Base-by-base conservation (phyloP, 2,888 invertebrate species). In the Sturmia bella region DNA sequence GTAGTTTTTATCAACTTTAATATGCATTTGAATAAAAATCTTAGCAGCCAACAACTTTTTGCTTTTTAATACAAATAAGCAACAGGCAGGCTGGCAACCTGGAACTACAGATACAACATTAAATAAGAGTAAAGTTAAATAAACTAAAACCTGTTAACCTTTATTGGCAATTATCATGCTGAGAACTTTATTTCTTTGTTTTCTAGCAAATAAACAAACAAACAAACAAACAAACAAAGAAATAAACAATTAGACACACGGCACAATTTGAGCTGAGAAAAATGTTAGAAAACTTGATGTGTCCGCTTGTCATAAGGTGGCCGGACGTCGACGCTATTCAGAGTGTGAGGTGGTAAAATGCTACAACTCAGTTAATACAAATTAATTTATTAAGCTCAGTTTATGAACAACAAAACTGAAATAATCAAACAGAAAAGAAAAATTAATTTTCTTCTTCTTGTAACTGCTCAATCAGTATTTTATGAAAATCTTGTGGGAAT, bases 61-160 rank as follows among this genome's bases (percentile, higher is more conserved):
- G 15, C 9, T 72, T 32, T 63, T 64, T 32, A 19, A 56, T 21
- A 68, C 11, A 13, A 19, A 19, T 21, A 27, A 50, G 43, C 41
- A 41, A 59, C 19, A 59, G 57, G 32, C 32, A 32, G 32, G 3
- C 32, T 4, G 32, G 32, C 32, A 50, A 57, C 12, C 15, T 48
- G 15, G 1, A 64, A 12, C 4, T 72, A 79, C 32, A 56, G 45
- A 32, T 24, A 80, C 59, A 54, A 56, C 52, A 41, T 37, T 52
- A 43, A 73, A 43, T 54, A 5, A 27, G 43, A 54, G 43, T 54
- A 24, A 32, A 73, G 52, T 39, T 37, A 61, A 37, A 70, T 37
- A 37, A 78, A 72, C 63, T 63, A 64, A 80, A 76, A 83, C 80
- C 75, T 80, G 79, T 80, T 83, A 83, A 80, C 79, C 76, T 83